phyloP scores from a whole-genome alignment of 1,140 invertebrate genomes.

The Dolichoris vasculosae region DNA sequence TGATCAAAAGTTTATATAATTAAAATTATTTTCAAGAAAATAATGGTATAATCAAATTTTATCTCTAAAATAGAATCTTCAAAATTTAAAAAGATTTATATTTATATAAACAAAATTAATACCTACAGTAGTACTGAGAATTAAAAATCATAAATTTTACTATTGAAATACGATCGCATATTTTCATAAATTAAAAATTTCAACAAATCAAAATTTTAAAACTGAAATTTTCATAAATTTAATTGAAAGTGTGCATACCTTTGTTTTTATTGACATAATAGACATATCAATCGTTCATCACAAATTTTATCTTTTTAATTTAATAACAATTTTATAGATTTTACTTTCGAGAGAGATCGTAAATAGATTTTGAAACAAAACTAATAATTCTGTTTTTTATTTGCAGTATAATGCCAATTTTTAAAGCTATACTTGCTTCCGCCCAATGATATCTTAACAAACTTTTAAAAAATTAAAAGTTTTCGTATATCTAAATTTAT shows the following conservation, averaged over 20 bases:
- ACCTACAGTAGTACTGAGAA: no score
- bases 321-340: not conserved
- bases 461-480: not conserved
- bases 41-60: not conserved
- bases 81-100: not conserved
- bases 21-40: not conserved
- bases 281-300: no score
- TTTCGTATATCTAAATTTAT: not conserved
- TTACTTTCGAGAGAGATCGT: not conserved
- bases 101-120: not conserved
- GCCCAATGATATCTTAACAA: not conserved
- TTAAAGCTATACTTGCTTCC: not conserved
- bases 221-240: no score
- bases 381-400: not conserved
- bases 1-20: conserved; percentile 5
- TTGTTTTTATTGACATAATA: no score
- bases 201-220: no score
- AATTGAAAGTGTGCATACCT: no score
- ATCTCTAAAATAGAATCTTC: not conserved
- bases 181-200: no score
- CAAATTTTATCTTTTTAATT: no score
- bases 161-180: no score
- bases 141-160: no score
- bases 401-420: no score
- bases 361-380: not conserved